These are phyloP conservation scores for Caenorhabditis sp. DNA, from an alignment of 2,888 invertebrate genomes.

Conservation along the genomic window DNA sequence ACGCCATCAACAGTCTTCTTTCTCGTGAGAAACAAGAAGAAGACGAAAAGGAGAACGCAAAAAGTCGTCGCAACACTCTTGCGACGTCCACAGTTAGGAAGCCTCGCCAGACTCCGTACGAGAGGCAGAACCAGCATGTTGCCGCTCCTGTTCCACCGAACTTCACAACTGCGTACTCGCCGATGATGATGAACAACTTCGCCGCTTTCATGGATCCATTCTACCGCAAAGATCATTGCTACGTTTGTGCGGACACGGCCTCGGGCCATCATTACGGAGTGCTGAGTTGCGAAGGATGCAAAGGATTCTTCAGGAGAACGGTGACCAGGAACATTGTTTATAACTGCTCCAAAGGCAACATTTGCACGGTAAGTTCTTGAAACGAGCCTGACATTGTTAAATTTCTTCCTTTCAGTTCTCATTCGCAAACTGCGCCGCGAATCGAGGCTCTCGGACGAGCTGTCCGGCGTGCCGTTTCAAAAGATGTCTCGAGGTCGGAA, in stretches of 20 bases:
- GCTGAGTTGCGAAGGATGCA: constrained; percentile 70
- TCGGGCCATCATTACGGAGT: constrained; percentile 70
- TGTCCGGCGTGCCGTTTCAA: constrained; percentile 74
- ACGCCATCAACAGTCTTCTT: not conserved
- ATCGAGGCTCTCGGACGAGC: constrained; percentile 68
- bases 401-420: constrained; percentile 25
- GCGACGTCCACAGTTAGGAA: not conserved
- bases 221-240: constrained; percentile 45
- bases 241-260: constrained; percentile 64
- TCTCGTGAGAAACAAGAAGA: not conserved
- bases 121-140: too few relatives aligned
- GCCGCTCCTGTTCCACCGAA: not conserved
- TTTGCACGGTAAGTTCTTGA: constrained; percentile 56
- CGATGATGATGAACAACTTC: not conserved
- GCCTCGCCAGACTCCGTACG: not conserved
- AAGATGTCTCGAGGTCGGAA: constrained; percentile 66
- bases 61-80: not conserved
- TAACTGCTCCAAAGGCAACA: constrained; percentile 63
- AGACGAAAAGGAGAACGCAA: not conserved
- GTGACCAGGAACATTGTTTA: constrained; percentile 62
- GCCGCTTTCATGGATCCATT: not conserved
- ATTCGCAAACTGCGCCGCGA: constrained; percentile 28
- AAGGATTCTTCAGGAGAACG: constrained; percentile 73
- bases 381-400: not conserved
- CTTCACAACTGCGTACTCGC: not conserved